Percentiles rank a stretch among this genome's conserved stretches.
phyloP scores from a whole-genome alignment of 2,113 vertebrate genomes.

The Cyrtonyx montezumae region DNA sequence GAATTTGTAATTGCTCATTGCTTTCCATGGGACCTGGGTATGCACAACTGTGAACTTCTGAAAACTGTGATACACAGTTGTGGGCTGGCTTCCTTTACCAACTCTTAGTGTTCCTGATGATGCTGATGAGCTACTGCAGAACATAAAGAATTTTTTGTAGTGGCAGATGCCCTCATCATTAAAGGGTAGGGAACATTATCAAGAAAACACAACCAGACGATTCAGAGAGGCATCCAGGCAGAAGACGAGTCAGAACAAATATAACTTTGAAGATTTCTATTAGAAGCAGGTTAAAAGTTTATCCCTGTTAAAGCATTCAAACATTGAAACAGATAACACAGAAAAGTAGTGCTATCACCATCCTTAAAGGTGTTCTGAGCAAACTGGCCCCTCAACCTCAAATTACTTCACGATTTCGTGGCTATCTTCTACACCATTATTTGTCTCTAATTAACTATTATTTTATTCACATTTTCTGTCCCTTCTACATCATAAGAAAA shows the following conservation, averaged over 20 bases:
- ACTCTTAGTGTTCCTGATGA: fast-evolving
- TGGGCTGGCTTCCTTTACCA: background rate
- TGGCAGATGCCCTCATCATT: background rate
- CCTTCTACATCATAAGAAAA: background rate
- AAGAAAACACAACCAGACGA: background rate
- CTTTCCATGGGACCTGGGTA: background rate
- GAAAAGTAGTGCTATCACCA: background rate
- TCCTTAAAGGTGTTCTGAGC: background rate
- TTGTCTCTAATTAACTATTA: background rate
- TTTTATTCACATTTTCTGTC: background rate
- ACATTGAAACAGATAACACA: background rate
- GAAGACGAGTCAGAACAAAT: background rate
- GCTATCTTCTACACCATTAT: background rate
- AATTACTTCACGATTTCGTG: background rate
- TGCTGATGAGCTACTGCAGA: fast-evolving
- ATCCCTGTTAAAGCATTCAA: too few relatives aligned
- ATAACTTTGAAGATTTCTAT: background rate
- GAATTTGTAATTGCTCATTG: background rate
- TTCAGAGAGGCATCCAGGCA: background rate
- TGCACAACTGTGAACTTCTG: background rate
- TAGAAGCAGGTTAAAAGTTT: background rate
- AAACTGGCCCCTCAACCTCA: background rate
- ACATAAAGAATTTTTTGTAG: too few relatives aligned
- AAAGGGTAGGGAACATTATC: background rate
- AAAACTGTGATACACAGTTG: background rate